Conservation (phyloP, 1,140 invertebrate species). For the Ceratina japonica region DNA sequence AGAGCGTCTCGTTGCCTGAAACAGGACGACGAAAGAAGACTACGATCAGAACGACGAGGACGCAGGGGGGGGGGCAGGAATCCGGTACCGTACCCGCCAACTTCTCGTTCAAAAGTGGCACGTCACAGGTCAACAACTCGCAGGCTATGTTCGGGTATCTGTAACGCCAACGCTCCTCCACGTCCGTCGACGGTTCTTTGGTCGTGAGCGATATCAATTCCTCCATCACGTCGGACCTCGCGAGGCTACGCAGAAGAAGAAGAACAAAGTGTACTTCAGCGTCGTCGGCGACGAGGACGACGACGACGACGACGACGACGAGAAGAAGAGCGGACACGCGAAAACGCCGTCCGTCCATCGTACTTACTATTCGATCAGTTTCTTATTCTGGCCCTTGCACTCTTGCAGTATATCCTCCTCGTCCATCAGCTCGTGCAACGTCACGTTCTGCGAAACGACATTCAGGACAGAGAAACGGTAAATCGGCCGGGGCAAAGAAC, state of each 20-base stretch:
- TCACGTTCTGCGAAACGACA: constrained; percentile 89
- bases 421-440: constrained; percentile 93
- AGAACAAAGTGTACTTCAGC: too few species aligned
- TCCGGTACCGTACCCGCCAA: constrained; percentile 80
- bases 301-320: too few species aligned
- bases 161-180: constrained; percentile 89
- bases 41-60: too few species aligned
- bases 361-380: constrained; percentile 95
- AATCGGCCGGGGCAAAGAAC: too few species aligned
- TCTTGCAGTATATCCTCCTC: constrained; percentile 97
- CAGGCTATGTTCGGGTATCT: constrained; percentile 96
- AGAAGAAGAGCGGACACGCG: too few species aligned
- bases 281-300: too few species aligned
- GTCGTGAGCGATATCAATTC: constrained; percentile 93
- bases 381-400: constrained; percentile 95
- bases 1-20: constrained; percentile 84
- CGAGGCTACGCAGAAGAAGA: constrained; percentile 88
- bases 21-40: constrained; percentile 8
- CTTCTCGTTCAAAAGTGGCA: constrained; percentile 91
- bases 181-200: constrained; percentile 88
- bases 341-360: background rate
- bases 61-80: too few species aligned
- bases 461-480: background rate
- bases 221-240: constrained; percentile 89
- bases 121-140: constrained; percentile 95